These are phyloP conservation scores for Gallirallus australis DNA, from an alignment of 2,797 vertebrate genomes.

Conservation along the genomic window DNA sequence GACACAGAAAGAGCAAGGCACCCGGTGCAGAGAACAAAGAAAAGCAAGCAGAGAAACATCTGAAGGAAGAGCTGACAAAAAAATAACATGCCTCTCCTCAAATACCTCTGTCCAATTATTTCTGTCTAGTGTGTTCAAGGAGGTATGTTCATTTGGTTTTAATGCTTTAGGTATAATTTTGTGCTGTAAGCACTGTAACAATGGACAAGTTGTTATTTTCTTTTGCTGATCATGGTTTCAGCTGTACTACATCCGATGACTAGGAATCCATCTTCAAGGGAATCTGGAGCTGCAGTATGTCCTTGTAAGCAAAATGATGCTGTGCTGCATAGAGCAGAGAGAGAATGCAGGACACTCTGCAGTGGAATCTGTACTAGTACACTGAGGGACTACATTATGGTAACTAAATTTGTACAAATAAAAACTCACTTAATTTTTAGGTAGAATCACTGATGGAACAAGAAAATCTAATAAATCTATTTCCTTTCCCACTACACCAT, in stretches of 20 bases:
- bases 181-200: background rate
- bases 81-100: background rate
- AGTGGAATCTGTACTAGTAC: background rate
- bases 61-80: background rate
- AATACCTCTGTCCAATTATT: background rate
- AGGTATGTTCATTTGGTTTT: background rate
- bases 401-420: background rate
- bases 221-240: background rate
- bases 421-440: background rate
- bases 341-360: background rate
- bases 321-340: background rate
- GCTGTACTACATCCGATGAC: background rate
- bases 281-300: background rate
- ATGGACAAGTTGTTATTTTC: background rate
- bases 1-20: background rate
- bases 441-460: rapidly evolving
- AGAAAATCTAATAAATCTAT: background rate
- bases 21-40: background rate
- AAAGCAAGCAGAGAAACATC: background rate
- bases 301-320: background rate
- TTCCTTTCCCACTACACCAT: background rate
- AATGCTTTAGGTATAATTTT: background rate
- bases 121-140: background rate
- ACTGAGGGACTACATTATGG: rapidly evolving
- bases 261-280: background rate